Base-by-base conservation (phyloP, 2,113 vertebrate species). In the Psilopsiagon aymara region DNA sequence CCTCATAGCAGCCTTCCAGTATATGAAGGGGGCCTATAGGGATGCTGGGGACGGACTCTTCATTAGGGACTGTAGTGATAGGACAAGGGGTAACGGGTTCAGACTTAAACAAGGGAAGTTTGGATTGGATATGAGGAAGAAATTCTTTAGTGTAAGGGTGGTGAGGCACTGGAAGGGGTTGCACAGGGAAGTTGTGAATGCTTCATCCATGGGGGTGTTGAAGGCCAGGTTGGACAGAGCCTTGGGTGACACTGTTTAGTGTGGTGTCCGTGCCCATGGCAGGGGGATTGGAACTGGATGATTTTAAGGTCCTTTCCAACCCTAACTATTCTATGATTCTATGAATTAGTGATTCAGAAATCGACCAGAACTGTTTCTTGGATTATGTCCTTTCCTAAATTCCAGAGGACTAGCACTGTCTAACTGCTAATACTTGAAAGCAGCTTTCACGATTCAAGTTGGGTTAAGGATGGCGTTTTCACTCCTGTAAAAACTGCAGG, bases 201-300 rank as follows among this genome's bases (percentile, higher is more conserved):
- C 29, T 55, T 17, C 11, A 55, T 31, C 17, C 2, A 29, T 55
- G 53, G 3, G 0, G 2, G 7, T 5, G 7, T 12, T 55, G 29
- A 55, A 13, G 7, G 29, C 7, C 11, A 33, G 29, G 17, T 13
- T 55, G 18, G 17, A 33, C 29, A 33, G 0, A 20, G 29, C 29
- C 53, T 55, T 33, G 18, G 53, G 53, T 20, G 53, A 13, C 11
- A 33, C 33, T 29, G 53, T 55, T 33, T 57, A 33, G 53, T 57
- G 53, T 4, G 31, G 53, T 57, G 31, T 20, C 31, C 19, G 19
- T 21, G 31, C 8, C 12, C 19, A 9, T n/a, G 19, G 5, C 19
- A n/a, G 19, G 31, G 8, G 55, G 19, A 31, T 57, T 57, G 7
- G 19, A 57, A 13, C 13, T 57, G 6, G 19, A n/a, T 21, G 8